Base-by-base conservation (phyloP, 1,140 invertebrate genomes). In the Apis dorsata region DNA sequence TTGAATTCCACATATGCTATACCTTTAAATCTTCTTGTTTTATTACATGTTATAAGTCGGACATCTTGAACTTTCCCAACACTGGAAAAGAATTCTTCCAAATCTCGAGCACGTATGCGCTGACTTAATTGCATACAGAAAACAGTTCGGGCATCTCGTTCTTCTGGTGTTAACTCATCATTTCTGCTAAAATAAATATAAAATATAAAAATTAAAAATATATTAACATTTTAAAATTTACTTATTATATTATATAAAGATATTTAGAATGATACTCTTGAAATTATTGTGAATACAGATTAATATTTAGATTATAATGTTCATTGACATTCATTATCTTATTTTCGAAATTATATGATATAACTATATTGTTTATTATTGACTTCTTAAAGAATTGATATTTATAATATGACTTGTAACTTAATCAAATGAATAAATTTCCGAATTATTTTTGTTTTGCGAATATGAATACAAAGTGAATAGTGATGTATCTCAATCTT, bases 1-100 rank as follows among this genome's bases (percentile, higher is more conserved):
- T 97, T 97, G 93, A 99, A 99, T 94, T 99, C 99, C 71, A 99
- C 98, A 94, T 99, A 99, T 24, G 99, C 98, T 91, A 99, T 99
- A 74, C 99, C 99, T 94, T 99, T 99, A 89, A 99, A 99, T 86
- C 99, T 95, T 89, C 99, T 96, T 0, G 99, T 99, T 94, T 99
- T 99, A 93, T 99, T 99, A 93, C 99, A 99, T 65, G 98, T 99
- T 66, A 99, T 99, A 84, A 99, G 96, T 91, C 99, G 95, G 15
- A 99, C 99, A 95, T 99, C 99, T 89, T 98, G 96, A 34, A 99
- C 99, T 95, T 99, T 99, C 62, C 99, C 99, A 80, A 99, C 99
- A 79, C 98, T 98, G 8, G 98, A 99, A 92, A 99, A 99, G 93
- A 99, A 99, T 94, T 99, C 99, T 95, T 99, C 99, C 59, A 99